Base-by-base conservation (phyloP, 2,113 vertebrate genomes). In the Seriola quinqueradiata region DNA sequence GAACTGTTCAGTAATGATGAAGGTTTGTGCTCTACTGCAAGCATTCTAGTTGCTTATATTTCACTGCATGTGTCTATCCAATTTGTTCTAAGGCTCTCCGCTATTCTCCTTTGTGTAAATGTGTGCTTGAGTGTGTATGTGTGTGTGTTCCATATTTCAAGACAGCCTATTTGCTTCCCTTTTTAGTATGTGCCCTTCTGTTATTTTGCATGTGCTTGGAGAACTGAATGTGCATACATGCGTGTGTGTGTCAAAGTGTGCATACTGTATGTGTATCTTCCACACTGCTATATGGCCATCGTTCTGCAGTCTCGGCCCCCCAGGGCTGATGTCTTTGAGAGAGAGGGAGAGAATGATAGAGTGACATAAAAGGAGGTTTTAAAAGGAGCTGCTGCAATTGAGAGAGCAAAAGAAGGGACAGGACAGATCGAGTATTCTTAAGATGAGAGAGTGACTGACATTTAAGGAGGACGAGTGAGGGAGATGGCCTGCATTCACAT, bases 351-450 rank as follows among this genome's bases (percentile, higher is more conserved):
- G 71, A 74, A 63, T 77, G 68, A 76, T 34, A 75, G 46, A 81
- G 63, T 67, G 87, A 57, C 74, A 85, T 75, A 81, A 87, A 88
- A 77, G 61, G 55, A 70, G n/a, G 54, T 52, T 82, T 86, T 70
- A 52, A 84, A 88, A 82, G 54, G 75, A 82, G 75, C 75, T 67
- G 71, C 58, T 52, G 77, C 60, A 70, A 72, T 55, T 58, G 48
- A 87, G 70, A 70, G 65, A 75, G 77, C 36, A 34, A 63, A 77
- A 81, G 69, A 84, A 50, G 69, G 46, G 68, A 60, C 36, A 23
- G 42, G 38, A 73, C 13, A 54, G 55, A 64, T 38, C 14, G 32
- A 69, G 42, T 59, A 54, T 71, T 84, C 69, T 66, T 46, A 84
- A 78, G 64, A 87, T 70, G 61, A 87, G 55, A 44, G 52, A 38